Conservation (phyloP, 2,888 invertebrate genomes). For the Campopleginae sp. region DNA sequence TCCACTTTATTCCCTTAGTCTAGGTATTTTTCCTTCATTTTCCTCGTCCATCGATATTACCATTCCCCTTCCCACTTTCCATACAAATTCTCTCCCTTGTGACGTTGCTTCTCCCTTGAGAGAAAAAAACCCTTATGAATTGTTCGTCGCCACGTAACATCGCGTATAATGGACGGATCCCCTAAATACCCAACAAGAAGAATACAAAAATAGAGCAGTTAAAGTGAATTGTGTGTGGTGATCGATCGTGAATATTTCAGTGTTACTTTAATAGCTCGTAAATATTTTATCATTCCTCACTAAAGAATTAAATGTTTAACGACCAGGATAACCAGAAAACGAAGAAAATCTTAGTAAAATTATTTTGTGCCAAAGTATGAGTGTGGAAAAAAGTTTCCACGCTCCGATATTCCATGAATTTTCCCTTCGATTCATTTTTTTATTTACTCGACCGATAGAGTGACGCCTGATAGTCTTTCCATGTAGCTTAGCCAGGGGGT, state of each 20-base stretch:
- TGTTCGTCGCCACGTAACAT: constrained; percentile 43
- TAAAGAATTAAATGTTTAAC: not conserved
- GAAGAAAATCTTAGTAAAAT: not conserved
- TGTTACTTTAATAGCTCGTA: constrained; percentile 5
- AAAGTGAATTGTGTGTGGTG: constrained; percentile 18
- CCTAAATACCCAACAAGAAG: constrained; percentile 30
- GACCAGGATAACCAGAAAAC: not conserved
- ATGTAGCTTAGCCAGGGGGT: constrained; percentile 50
- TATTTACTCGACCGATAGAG: constrained; percentile 38
- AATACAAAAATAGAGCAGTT: constrained; percentile 23
- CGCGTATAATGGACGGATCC: constrained; percentile 7
- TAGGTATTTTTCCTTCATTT: constrained; percentile 29
- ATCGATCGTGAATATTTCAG: constrained; percentile 29
- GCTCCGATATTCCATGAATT: not conserved
- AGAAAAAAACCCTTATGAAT: constrained; percentile 48
- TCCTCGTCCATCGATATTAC: constrained; percentile 40
- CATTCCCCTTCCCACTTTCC: constrained; percentile 1
- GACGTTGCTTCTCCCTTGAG: constrained; percentile 34
- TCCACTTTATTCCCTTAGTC: constrained; percentile 22
- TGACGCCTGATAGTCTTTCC: constrained; percentile 42
- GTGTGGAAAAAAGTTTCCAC: not conserved
- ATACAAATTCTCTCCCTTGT: constrained; percentile 16
- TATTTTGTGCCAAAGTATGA: not conserved
- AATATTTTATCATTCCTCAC: constrained; percentile 2
- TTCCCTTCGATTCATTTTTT: constrained; percentile 24